These are phyloP conservation scores for Pristionchus japonicus DNA, from an alignment of 2,888 invertebrate genomes.

Conservation along the genomic window DNA sequence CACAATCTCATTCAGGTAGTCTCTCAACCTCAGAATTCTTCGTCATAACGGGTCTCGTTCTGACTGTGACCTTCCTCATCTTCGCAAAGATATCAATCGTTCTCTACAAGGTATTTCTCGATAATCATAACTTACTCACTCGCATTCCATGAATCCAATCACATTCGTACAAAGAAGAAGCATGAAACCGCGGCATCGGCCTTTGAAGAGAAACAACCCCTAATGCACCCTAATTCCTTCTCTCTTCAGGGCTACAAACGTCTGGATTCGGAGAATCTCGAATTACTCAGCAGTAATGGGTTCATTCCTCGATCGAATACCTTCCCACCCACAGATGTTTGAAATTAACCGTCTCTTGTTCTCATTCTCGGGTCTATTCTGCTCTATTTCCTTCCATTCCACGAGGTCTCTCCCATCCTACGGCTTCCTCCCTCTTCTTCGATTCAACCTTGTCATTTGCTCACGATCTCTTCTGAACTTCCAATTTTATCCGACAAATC, in stretches of 20 bases:
- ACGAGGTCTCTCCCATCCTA: background rate
- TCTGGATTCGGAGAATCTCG: conserved; percentile 3
- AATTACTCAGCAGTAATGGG: conserved; percentile 7
- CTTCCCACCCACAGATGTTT: conserved; percentile 29
- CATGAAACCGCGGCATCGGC: background rate
- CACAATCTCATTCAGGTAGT: background rate
- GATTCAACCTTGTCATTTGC: background rate
- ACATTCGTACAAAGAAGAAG: background rate
- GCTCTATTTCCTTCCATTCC: background rate
- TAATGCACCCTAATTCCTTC: background rate
- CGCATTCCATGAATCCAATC: no score
- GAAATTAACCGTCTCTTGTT: background rate
- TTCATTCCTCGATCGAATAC: background rate
- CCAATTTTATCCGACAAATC: background rate
- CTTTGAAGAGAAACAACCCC: background rate
- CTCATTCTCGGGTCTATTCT: background rate
- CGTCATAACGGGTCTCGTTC: conserved; percentile 6
- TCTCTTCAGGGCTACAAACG: conserved; percentile 17
- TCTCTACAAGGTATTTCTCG: conserved; percentile 38
- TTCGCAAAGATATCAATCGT: conserved; percentile 26
- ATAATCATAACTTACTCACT: no score
- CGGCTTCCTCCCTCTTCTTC: background rate
- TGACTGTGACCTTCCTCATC: conserved; percentile 12
- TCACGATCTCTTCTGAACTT: background rate
- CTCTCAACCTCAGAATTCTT: conserved; percentile 39